Base-by-base conservation (phyloP, 2,888 invertebrate species). In the Perdita meconis region DNA sequence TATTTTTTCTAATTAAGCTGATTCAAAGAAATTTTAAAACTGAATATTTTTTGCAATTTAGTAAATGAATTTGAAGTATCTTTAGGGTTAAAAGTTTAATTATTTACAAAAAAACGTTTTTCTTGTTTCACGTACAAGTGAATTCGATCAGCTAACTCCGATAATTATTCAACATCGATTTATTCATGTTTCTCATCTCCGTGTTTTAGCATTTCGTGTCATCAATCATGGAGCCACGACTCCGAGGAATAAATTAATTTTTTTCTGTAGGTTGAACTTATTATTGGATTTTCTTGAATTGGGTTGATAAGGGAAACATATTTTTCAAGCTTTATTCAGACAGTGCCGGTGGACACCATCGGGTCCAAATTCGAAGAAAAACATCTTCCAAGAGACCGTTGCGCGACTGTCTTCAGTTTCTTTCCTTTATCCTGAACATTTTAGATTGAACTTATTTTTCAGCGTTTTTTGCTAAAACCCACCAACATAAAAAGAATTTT, bases 251-350 rank as follows among this genome's bases (percentile, higher is more conserved):
- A 74, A 77, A 77, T 75, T 63, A 57, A 40, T 57, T 64, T 75
- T 24, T 44, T 40, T 38, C 13, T 36, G 50, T 8, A 2, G 16
- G 5, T 10, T 44, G 19, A 36, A 47, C 34, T 51, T 53, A 30
- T 57, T 5, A 8, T 26, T 24, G 51, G 55, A 34, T 64, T 56
- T 56, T 36, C 50, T 38, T 36, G 24, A 22, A 47, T 53, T 38
- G 53, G 19, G n/a, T 22, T 40, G 36, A 47, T 34, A 34, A 24
- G 30, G 34, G 53, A 74, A 66, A 60, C 60, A 74, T 65, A 65
- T 76, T 66, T 61, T 50, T 42, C 56, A 26, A 22, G 30, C 74
- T 74, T 74, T 74, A 75, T 73, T 59, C 59, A 65, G 24, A 60
- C 53, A 47, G 1, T 19, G 5, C 30, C 34, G 38, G 47, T 6